These are phyloP conservation scores for Brachyrhaphis roseni DNA, from an alignment of 2,797 vertebrate species.

Conservation along the genomic window DNA sequence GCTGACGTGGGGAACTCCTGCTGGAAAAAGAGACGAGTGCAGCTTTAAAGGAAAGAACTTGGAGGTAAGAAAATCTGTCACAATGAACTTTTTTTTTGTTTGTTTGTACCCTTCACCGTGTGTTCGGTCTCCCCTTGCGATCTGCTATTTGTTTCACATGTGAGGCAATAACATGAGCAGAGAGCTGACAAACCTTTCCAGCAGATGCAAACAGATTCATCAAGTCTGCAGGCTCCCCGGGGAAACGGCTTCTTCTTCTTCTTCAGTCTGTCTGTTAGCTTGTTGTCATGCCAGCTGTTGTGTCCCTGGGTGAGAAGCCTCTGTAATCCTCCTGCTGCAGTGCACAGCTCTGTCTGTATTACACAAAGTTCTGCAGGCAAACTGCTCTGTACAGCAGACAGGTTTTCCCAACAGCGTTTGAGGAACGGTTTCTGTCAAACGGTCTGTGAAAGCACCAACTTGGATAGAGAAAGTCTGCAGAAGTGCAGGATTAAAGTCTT, in stretches of 20 bases:
- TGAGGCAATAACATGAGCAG: slow-evolving; percentile 29
- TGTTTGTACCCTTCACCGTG: not conserved
- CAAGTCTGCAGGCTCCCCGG: slow-evolving; percentile 48
- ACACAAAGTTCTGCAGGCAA: slow-evolving; percentile 49
- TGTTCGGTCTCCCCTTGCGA: not conserved
- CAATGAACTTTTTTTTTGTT: not conserved
- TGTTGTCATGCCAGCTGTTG: slow-evolving; percentile 74
- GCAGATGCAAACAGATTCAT: slow-evolving; percentile 57
- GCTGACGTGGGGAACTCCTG: slow-evolving; percentile 88
- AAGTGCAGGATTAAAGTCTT: not conserved
- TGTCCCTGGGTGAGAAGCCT: slow-evolving; percentile 67
- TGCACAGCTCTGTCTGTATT: slow-evolving; percentile 12
- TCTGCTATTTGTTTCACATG: slow-evolving; percentile 5
- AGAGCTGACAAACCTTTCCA: slow-evolving; percentile 57
- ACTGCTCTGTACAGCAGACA: slow-evolving; percentile 43
- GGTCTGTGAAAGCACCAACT: slow-evolving; percentile 10
- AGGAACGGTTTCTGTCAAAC: slow-evolving; percentile 14
- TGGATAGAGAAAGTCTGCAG: not conserved
- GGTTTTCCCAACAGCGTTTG: slow-evolving; percentile 38
- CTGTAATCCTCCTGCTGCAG: slow-evolving; percentile 54
- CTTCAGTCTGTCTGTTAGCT: slow-evolving; percentile 50
- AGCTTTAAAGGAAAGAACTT: slow-evolving; percentile 94
- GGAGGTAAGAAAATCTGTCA: slow-evolving; percentile 76
- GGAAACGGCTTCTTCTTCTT: slow-evolving; percentile 45
- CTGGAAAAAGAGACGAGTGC: slow-evolving; percentile 89